These are phyloP conservation scores for Plectrocnemia conspersa DNA, from an alignment of 1,140 invertebrate genomes.

Conservation along the genomic window DNA sequence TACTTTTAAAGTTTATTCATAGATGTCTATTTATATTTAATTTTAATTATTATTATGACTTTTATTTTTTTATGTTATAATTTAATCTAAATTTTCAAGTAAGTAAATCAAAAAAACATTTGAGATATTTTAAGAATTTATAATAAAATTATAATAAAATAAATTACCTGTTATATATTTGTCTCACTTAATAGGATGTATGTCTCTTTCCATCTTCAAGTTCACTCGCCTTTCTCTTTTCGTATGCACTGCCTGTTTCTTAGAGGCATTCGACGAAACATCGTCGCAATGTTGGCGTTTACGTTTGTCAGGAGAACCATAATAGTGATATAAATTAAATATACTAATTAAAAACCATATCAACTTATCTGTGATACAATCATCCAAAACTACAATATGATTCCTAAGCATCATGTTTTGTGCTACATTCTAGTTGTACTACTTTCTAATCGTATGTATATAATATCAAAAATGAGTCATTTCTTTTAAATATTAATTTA, in stretches of 20 bases:
- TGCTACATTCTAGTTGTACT: constrained; percentile 9
- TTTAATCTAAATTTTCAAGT: too few relatives aligned
- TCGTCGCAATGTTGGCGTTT: constrained; percentile 6
- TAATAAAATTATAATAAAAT: too few relatives aligned
- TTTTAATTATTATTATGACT: too few relatives aligned
- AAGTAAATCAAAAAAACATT: too few relatives aligned
- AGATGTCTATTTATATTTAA: too few relatives aligned
- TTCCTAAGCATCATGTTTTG: not conserved
- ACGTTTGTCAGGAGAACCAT: not conserved
- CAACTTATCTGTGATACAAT: constrained; percentile 15
- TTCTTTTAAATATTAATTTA: not conserved
- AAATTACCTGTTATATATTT: not conserved
- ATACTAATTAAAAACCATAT: constrained; percentile 3
- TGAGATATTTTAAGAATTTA: too few relatives aligned
- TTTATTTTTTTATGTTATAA: too few relatives aligned
- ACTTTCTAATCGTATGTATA: constrained; percentile 16
- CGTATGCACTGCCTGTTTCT: constrained; percentile 7
- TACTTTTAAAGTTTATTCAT: too few relatives aligned
- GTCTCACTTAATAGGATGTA: not conserved
- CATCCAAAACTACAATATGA: constrained; percentile 10
- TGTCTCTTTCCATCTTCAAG: constrained; percentile 12
- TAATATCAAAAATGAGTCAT: not conserved
- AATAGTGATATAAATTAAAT: too few relatives aligned
- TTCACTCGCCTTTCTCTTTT: constrained; percentile 17
- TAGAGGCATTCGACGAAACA: not conserved